Evolutionary conservation across 2,113 vertebrate species (phyloP).

Genomic region (Pogonocichla stellata): DNA sequence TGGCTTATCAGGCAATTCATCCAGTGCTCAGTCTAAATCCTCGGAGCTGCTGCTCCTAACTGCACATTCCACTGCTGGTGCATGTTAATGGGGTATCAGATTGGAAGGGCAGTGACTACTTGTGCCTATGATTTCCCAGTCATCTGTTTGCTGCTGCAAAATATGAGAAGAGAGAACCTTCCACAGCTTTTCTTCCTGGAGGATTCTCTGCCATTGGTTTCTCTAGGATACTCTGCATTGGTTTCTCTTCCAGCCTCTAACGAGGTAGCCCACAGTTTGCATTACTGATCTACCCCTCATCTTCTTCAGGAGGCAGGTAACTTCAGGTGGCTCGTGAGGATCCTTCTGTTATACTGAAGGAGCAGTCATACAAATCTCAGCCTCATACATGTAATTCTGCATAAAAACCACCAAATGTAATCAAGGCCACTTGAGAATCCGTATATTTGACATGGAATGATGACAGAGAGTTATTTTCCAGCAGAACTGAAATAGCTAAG

Average conservation of each 20-base stretch:
- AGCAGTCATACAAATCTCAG: background rate
- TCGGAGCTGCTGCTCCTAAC: background rate
- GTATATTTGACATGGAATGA: background rate
- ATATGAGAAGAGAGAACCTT: background rate
- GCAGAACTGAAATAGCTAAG: background rate
- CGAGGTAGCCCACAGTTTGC: background rate
- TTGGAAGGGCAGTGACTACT: background rate
- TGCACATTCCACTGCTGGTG: background rate
- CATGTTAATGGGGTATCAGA: background rate
- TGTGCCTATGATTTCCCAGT: background rate
- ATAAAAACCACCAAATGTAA: background rate
- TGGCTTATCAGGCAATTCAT: background rate
- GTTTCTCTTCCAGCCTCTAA: background rate
- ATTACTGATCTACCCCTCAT: background rate
- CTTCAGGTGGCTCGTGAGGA: rapidly evolving
- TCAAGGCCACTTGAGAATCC: background rate
- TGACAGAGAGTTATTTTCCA: background rate
- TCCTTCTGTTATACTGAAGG: background rate
- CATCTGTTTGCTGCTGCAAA: background rate
- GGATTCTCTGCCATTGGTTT: background rate
- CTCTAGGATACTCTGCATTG: too few species aligned
- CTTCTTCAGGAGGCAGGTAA: background rate
- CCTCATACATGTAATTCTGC: background rate
- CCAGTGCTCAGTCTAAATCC: background rate
- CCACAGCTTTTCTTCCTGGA: background rate